phyloP scores from a whole-genome alignment of 2,113 vertebrate genomes.

The Dromas ardeola region DNA sequence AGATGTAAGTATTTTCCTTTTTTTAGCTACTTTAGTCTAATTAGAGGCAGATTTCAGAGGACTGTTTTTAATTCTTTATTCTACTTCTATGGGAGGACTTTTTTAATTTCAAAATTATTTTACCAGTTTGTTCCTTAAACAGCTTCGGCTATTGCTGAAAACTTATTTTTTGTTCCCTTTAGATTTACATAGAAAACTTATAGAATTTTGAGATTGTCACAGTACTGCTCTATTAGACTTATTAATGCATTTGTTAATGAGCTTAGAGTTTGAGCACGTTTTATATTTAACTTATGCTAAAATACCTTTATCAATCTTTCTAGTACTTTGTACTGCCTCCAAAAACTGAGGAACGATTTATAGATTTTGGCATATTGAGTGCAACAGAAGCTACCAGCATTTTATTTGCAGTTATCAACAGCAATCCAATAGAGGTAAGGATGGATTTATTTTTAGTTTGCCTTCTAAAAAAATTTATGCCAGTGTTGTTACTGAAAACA shows the following conservation, averaged over 20 bases:
- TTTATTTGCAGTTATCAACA: constrained; percentile 92
- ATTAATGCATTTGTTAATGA: not conserved
- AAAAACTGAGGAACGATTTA: constrained; percentile 85
- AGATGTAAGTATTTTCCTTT: constrained; percentile 82
- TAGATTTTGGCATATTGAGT: constrained; percentile 96
- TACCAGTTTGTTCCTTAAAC: not conserved
- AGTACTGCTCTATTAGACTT: not conserved
- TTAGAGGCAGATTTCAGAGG: not conserved
- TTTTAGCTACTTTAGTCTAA: not conserved
- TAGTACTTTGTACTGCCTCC: constrained; percentile 91
- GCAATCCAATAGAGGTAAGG: constrained; percentile 95
- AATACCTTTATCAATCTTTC: constrained; percentile 41
- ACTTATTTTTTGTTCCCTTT: not conserved
- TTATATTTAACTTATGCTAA: not conserved
- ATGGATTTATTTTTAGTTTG: constrained; percentile 6
- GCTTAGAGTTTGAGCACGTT: not conserved
- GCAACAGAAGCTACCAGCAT: constrained; percentile 90
- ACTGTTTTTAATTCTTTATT: not conserved
- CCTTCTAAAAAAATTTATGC: not conserved
- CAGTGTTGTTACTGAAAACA: constrained; percentile 13
- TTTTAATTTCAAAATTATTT: not conserved
- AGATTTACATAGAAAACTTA: not conserved
- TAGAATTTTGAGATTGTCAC: not conserved
- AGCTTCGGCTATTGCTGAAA: not conserved
- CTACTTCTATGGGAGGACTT: not conserved